Evolutionary conservation across 2,113 vertebrate species (phyloP).

Genomic region (Pedionomus torquatus): DNA sequence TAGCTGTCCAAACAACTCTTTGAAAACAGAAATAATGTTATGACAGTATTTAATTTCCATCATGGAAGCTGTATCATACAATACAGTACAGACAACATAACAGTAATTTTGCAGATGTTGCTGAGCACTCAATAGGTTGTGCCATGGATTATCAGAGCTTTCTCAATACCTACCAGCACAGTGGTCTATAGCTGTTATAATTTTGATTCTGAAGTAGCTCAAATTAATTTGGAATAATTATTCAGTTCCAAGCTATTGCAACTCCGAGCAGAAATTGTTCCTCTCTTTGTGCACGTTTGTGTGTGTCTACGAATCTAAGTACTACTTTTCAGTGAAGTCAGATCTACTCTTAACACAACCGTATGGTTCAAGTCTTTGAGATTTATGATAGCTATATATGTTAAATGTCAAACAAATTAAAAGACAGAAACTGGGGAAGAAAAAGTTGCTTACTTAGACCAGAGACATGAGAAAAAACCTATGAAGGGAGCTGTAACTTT

Average conservation of each 20-base stretch:
- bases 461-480: neutral
- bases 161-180: neutral
- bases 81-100: neutral
- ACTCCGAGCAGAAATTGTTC: neutral
- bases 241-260: neutral
- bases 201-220: neutral
- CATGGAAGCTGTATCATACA: neutral
- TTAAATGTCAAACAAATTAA: constrained; percentile 25
- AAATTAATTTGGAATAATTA: neutral
- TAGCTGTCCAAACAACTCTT: neutral
- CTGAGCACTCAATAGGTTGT: neutral
- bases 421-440: neutral
- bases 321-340: neutral
- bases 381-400: neutral
- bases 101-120: neutral
- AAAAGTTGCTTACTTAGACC: neutral
- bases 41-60: neutral
- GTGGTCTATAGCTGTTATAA: neutral
- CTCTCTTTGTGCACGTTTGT: neutral
- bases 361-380: neutral
- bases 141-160: neutral
- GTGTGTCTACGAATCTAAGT: neutral
- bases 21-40: constrained; percentile 19
- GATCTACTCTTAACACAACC: neutral
- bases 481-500: neutral